Conservation (phyloP, 2,797 vertebrate genomes). For the Knipowitschia caucasica region DNA sequence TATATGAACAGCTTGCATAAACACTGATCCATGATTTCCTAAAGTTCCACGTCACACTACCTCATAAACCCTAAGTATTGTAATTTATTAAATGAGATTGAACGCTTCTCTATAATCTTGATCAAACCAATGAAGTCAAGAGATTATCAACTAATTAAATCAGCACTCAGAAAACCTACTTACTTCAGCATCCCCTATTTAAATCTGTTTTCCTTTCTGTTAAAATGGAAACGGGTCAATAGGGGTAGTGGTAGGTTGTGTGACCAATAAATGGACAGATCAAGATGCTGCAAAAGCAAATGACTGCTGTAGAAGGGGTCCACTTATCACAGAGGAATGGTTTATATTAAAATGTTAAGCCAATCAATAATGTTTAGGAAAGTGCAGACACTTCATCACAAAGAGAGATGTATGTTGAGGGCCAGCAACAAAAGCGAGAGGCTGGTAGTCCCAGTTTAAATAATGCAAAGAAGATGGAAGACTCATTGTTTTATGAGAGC, state of each 20-base stretch:
- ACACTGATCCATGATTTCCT: too few relatives aligned
- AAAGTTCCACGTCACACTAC: too few relatives aligned
- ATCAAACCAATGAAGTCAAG: too few relatives aligned
- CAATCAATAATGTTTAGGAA: constrained; percentile 12
- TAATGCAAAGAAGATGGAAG: neutral
- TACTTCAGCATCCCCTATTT: neutral
- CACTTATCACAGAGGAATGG: constrained; percentile 11
- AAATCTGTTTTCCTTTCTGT: neutral
- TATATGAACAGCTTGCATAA: too few relatives aligned
- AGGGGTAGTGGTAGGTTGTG: neutral
- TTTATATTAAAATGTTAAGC: constrained; percentile 8
- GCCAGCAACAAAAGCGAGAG: constrained; percentile 12
- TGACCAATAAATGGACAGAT: constrained; percentile 14
- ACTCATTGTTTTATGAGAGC: constrained; percentile 22
- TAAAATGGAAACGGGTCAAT: neutral
- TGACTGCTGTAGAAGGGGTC: constrained; percentile 1
- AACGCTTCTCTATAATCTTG: too few relatives aligned
- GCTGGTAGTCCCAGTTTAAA: constrained; percentile 3
- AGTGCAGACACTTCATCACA: constrained; percentile 4
- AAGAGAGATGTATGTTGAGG: neutral
- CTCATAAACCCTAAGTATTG: too few relatives aligned
- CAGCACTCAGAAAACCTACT: neutral
- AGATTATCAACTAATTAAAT: too few relatives aligned
- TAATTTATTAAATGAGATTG: too few relatives aligned
- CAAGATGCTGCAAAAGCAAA: constrained; percentile 17